phyloP scores from a whole-genome alignment of 2,888 invertebrate species.

The Yponomeuta malinellus region DNA sequence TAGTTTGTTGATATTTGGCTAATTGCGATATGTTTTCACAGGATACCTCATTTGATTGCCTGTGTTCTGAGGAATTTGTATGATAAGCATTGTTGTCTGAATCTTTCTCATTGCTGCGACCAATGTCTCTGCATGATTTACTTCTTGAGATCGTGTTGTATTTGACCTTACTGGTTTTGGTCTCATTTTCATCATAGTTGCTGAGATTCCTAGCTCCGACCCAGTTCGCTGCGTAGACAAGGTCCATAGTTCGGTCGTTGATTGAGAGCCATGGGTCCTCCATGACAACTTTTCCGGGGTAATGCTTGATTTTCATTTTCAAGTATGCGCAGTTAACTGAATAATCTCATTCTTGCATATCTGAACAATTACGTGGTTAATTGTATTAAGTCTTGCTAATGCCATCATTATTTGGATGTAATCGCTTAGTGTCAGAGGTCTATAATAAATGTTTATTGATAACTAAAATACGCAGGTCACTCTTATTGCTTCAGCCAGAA shows the following conservation, averaged over 20 bases:
- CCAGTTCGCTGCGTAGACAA: slow-evolving; percentile 91
- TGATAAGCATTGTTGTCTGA: slow-evolving; percentile 47
- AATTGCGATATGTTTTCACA: slow-evolving; percentile 69
- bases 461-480: not conserved
- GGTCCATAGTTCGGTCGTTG: slow-evolving; percentile 81
- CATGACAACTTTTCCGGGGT: slow-evolving; percentile 89
- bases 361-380: not conserved
- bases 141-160: slow-evolving; percentile 70
- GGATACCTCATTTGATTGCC: slow-evolving; percentile 44
- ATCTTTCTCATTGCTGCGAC: slow-evolving; percentile 47
- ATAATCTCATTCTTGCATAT: slow-evolving; percentile 32
- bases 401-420: not conserved
- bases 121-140: slow-evolving; percentile 67
- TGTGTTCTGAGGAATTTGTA: slow-evolving; percentile 48
- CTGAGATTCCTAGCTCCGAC: slow-evolving; percentile 79
- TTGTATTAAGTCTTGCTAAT: not conserved
- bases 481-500: not conserved
- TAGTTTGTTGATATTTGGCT: slow-evolving; percentile 79
- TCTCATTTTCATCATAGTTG: slow-evolving; percentile 53
- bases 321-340: not conserved
- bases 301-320: slow-evolving; percentile 87
- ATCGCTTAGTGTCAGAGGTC: slow-evolving; percentile 8
- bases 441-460: not conserved
- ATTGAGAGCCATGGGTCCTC: slow-evolving; percentile 83
- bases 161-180: slow-evolving; percentile 46